These are phyloP conservation scores for Artibeus jamaicensis DNA, from an alignment of 2,797 vertebrate genomes.

Conservation along the genomic window DNA sequence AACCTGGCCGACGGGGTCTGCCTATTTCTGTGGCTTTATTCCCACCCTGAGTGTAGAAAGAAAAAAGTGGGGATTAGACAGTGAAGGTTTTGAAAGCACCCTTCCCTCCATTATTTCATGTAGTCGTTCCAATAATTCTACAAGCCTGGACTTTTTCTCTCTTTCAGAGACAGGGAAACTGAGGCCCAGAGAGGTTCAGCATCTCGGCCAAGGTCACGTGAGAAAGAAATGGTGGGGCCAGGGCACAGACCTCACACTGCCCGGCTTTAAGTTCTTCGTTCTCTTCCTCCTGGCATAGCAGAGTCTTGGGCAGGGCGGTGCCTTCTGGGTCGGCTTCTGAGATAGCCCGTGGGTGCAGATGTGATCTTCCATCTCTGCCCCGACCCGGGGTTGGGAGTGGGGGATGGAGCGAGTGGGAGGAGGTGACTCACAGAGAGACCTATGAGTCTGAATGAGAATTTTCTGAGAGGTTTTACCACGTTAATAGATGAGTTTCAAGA, in stretches of 20 bases:
- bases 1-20: background rate
- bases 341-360: background rate
- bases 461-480: background rate
- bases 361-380: background rate
- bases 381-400: background rate
- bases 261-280: background rate
- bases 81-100: background rate
- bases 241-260: background rate
- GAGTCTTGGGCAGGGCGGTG: background rate
- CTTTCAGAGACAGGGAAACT: background rate
- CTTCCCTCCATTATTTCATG: background rate
- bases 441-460: background rate
- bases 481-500: background rate
- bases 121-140: background rate
- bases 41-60: background rate
- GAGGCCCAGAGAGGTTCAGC: background rate
- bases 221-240: background rate
- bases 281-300: background rate
- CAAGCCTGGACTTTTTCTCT: background rate
- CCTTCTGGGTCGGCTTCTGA: background rate
- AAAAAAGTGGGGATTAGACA: background rate
- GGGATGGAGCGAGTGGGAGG: background rate
- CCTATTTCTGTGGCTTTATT: background rate
- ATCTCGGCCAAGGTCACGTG: background rate
- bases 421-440: background rate